phyloP scores from a whole-genome alignment of 2,113 vertebrate genomes.

The Chionomys nivalis region DNA sequence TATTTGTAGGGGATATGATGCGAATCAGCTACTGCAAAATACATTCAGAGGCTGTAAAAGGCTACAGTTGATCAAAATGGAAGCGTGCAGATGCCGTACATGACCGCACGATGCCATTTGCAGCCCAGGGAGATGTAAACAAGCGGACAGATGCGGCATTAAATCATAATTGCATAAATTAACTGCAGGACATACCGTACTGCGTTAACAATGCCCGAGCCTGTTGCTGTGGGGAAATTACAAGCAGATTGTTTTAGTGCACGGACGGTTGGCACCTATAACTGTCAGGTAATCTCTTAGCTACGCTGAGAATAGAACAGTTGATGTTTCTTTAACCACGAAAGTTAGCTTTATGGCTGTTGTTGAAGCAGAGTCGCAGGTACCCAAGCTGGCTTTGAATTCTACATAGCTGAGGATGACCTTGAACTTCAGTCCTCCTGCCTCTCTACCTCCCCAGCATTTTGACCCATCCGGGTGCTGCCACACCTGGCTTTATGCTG shows the following conservation, averaged over 20 bases:
- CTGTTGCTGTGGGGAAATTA: background rate
- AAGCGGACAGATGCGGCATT: background rate
- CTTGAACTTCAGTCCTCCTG: background rate
- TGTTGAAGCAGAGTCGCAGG: background rate
- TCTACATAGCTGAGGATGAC: background rate
- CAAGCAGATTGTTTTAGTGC: background rate
- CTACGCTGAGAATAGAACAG: background rate
- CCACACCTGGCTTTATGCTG: background rate
- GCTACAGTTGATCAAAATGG: background rate
- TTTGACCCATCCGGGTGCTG: background rate
- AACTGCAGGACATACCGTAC: background rate
- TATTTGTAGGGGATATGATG: background rate
- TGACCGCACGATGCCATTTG: background rate
- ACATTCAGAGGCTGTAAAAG: background rate
- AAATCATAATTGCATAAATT: conserved; percentile 1
- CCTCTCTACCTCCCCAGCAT: background rate
- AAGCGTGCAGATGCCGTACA: background rate
- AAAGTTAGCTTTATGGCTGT: background rate
- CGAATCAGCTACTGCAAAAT: background rate
- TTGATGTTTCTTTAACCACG: background rate
- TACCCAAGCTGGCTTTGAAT: background rate
- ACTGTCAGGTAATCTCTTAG: background rate
- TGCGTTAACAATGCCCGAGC: background rate
- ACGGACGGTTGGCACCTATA: no score
- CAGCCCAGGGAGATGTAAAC: background rate